Evolutionary conservation across 2,797 vertebrate species (phyloP).

Genomic region (Eleutherodactylus coqui): DNA sequence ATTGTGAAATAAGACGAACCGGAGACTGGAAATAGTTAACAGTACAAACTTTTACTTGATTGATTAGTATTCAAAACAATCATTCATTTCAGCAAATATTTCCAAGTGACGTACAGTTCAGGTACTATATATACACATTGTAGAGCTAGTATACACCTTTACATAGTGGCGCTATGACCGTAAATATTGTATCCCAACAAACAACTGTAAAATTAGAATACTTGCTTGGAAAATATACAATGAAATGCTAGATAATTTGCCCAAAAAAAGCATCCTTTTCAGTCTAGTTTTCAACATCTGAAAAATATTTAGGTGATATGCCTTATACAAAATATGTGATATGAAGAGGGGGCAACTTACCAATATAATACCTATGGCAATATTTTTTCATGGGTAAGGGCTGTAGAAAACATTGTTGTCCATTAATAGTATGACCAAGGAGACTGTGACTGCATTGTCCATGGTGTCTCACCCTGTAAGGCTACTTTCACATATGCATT

Average conservation of each 20-base stretch:
- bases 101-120: conserved; percentile 2
- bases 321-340: neutral
- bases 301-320: neutral
- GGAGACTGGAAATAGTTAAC: neutral
- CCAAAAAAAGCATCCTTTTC: neutral
- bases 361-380: neutral
- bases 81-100: neutral
- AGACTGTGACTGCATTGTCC: neutral
- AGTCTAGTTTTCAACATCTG: neutral
- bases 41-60: conserved; percentile 29
- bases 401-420: too few relatives aligned
- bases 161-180: neutral
- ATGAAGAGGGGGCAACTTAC: neutral
- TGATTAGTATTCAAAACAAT: conserved; percentile 16
- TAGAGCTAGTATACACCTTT: neutral
- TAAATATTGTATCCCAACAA: conserved; percentile 1
- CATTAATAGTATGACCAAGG: neutral
- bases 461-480: too few relatives aligned
- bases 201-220: conserved; percentile 14
- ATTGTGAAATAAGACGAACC: neutral
- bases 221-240: neutral
- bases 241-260: neutral
- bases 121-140: neutral
- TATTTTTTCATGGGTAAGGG: neutral
- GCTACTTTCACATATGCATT: too few relatives aligned